These are phyloP conservation scores for Callithrix jacchus DNA, from an alignment of 2,113 vertebrate genomes.

Conservation along the genomic window DNA sequence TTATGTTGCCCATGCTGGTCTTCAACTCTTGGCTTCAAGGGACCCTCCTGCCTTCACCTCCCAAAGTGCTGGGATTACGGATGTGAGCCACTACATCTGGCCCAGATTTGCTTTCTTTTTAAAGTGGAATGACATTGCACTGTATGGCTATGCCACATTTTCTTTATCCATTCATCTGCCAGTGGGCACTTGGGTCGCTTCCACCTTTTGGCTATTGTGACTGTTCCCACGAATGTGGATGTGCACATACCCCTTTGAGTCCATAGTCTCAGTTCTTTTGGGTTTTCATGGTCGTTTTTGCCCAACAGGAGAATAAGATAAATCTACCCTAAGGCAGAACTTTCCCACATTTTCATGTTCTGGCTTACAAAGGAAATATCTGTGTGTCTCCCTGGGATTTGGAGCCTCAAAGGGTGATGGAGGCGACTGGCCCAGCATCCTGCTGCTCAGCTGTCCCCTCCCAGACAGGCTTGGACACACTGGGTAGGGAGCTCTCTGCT, in stretches of 20 bases:
- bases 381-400: neutral
- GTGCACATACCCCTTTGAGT: neutral
- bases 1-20: no score
- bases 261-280: neutral
- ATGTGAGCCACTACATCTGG: no score
- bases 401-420: neutral
- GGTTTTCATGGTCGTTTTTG: neutral
- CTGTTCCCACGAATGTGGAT: neutral
- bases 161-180: no score
- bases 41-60: no score
- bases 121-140: neutral
- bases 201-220: neutral
- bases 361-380: neutral
- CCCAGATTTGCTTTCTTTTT: neutral
- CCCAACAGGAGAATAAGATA: neutral
- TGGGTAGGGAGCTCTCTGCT: neutral
- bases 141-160: neutral
- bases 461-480: accelerated
- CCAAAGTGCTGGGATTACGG: no score
- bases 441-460: neutral
- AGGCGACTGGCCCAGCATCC: no score
- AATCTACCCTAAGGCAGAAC: neutral
- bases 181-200: neutral
- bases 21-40: no score
- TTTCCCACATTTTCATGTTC: neutral